Evolutionary conservation across 2,113 vertebrate genomes (phyloP), one percentile per base, ranked within the genome.

Genomic region (Callionymus lyra): DNA sequence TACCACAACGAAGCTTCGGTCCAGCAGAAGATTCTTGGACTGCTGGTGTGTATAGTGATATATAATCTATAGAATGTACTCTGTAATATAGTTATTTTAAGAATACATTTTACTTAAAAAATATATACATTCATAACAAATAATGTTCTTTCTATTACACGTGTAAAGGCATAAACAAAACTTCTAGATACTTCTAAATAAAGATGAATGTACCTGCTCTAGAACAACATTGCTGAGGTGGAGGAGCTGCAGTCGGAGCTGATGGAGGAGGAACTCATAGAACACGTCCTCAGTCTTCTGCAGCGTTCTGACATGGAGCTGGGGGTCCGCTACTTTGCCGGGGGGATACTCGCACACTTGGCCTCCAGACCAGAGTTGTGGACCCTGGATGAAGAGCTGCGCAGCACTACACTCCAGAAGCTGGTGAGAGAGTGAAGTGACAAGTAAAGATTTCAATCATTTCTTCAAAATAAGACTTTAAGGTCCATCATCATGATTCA

Each of bases 211-310:
- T 3, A 9, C 51, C 2, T 50, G 16, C 14, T 61, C 1, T 59
- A 95, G 93, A 94, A 94, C 74, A 95, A 97, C 59, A 86, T 97
- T 61, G 91, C 92, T 12, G 93, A 97, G 84, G 89, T 94, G 56
- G 90, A 90, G 77, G 89, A 88, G 32, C 70, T 97, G 27, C 91
- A 92, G 68, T 78, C 70, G 6, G 85, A 89, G 34, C 69, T 97
- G 43, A 90, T 93, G 90, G 88, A 88, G 74, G 90, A 92, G 59
- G 90, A 90, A 51, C 89, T 97, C 36, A 82, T 95, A 79, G 88
- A 91, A 58, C 88, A 94, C 76, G 82, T 95, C 72, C 86, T 91
- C 56, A 82, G 70, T 34, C 70, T 97, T 33, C 36, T 97, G 56
- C 85, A 88, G 71, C 88, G 88, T 33, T 68, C 86, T 31, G 82